Conservation (phyloP, 2,113 vertebrate species). For the Peromyscus californicus region DNA sequence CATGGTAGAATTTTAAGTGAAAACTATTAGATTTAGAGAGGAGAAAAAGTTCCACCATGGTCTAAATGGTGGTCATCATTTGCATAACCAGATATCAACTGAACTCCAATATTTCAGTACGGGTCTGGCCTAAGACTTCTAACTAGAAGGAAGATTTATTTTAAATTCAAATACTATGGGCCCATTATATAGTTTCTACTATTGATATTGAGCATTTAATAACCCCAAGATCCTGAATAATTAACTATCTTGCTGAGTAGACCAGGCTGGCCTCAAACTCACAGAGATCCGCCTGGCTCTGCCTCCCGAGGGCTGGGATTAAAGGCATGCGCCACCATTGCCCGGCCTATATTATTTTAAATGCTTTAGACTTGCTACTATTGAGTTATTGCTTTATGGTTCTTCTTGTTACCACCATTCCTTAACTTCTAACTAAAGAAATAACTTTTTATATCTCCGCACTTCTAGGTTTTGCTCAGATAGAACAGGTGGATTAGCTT, state of each 20-base stretch:
- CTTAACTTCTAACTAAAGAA: not conserved
- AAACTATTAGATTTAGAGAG: not conserved
- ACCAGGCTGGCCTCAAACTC: too few relatives aligned
- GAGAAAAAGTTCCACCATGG: fast-evolving
- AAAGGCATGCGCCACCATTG: too few relatives aligned
- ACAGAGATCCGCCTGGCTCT: too few relatives aligned
- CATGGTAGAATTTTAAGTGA: conserved; percentile 6
- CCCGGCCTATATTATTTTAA: not conserved
- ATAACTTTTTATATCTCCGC: not conserved
- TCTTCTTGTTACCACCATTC: not conserved
- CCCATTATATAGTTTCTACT: not conserved
- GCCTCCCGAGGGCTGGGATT: too few relatives aligned
- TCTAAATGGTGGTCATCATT: not conserved
- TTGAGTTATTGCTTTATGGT: not conserved
- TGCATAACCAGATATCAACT: not conserved
- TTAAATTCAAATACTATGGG: not conserved
- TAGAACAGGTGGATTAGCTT: fast-evolving
- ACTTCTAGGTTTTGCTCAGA: not conserved
- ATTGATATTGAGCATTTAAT: not conserved
- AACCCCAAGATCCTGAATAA: not conserved
- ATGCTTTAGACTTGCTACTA: not conserved
- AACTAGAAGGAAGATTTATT: not conserved
- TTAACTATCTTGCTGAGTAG: too few relatives aligned
- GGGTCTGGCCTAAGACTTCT: not conserved
- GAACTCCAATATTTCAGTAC: not conserved